A percentile compares a stretch with the other conserved stretches of the same genome.
These are phyloP conservation scores for Zosterops lateralis DNA, from an alignment of 2,113 vertebrate genomes.

Conservation along the genomic window DNA sequence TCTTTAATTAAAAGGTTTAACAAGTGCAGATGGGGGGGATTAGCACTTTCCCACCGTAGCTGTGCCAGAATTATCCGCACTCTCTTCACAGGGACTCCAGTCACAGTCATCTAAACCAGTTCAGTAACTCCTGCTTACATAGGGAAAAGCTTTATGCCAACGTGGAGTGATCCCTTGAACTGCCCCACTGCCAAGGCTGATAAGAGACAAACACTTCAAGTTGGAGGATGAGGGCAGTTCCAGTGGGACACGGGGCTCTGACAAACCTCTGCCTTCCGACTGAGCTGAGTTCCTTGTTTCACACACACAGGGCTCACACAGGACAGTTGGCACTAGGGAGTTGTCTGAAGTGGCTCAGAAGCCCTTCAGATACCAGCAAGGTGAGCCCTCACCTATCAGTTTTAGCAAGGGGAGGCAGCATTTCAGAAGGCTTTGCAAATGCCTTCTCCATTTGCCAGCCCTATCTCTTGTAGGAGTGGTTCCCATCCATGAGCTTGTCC, in stretches of 20 bases:
- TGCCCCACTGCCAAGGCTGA: neutral
- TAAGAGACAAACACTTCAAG: neutral
- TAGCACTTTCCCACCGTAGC: neutral
- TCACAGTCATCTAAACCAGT: neutral
- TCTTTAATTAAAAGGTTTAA: neutral
- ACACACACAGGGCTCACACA: accelerated
- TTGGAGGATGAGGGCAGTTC: neutral
- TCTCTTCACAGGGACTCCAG: neutral
- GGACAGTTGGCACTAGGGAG: neutral
- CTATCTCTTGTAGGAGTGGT: neutral
- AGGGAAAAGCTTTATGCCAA: neutral
- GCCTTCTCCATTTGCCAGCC: neutral
- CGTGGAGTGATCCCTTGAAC: neutral
- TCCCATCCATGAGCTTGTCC: neutral
- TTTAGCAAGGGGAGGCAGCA: neutral
- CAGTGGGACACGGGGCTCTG: neutral
- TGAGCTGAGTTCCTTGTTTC: neutral
- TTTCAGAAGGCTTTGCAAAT: neutral
- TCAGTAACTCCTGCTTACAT: neutral
- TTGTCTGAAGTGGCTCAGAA: neutral
- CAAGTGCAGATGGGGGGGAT: neutral
- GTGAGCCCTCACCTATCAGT: neutral
- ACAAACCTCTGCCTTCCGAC: neutral
- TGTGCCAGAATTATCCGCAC: neutral
- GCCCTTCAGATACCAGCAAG: neutral